Conservation (phyloP, 2,113 vertebrate species). For the Clupea harengus region DNA sequence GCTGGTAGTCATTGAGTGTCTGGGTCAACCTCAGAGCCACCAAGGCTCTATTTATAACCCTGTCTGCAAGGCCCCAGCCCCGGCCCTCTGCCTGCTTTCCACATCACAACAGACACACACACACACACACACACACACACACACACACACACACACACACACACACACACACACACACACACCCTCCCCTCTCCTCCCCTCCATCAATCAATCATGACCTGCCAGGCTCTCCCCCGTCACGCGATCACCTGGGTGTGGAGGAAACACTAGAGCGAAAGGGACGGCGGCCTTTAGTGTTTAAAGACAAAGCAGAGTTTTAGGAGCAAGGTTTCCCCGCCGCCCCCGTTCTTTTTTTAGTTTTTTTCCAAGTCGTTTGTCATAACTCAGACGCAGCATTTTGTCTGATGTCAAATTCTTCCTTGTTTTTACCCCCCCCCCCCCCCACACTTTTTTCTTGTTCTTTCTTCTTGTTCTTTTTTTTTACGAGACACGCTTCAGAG, state of each 20-base stretch:
- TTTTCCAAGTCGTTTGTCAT: not conserved
- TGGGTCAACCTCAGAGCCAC: constrained; percentile 37
- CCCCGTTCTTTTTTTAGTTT: not conserved
- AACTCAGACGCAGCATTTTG: not conserved
- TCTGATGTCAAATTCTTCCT: not conserved
- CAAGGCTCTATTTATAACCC: constrained; percentile 42
- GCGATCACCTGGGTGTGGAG: not conserved
- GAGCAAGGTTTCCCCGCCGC: not conserved
- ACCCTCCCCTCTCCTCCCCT: not conserved
- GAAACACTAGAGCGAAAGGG: not conserved
- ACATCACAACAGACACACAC: constrained; percentile 1
- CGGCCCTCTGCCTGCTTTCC: not conserved
- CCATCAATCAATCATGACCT: not conserved
- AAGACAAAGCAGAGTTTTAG: not conserved
- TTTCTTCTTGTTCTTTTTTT: constrained; percentile 3
- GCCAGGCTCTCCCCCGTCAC: not conserved
- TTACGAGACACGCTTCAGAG: not conserved
- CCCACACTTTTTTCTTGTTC: not conserved
- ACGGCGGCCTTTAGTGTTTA: not conserved
- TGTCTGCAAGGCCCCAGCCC: constrained; percentile 28
- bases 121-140: constrained; percentile 37
- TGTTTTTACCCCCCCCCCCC: not conserved
- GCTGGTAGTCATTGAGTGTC: constrained; percentile 32
- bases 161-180: not conserved
- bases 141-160: not conserved